Evolutionary conservation across 2,888 invertebrate genomes (phyloP).

Genomic region (Plebejus anna): DNA sequence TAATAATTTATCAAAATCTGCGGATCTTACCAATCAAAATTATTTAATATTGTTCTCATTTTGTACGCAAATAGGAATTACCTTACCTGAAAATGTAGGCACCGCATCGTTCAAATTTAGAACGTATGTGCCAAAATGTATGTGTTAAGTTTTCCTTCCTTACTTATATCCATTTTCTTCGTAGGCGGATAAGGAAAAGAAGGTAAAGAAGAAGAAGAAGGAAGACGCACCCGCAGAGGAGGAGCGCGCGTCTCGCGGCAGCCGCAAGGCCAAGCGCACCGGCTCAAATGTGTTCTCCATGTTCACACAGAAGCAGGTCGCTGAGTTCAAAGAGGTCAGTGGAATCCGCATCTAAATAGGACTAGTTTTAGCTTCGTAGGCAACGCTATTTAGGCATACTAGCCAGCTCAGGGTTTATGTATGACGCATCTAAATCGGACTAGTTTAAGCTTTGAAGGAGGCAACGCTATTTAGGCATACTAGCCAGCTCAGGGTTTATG

Average conservation of each 20-base stretch:
- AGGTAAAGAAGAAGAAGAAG: slow-evolving; percentile 84
- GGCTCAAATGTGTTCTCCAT: slow-evolving; percentile 98
- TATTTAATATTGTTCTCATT: background rate
- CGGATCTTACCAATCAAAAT: too few relatives aligned
- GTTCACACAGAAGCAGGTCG: slow-evolving; percentile 97
- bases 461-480: too few relatives aligned
- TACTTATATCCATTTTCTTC: slow-evolving; percentile 32
- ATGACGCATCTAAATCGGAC: background rate
- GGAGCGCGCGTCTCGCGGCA: slow-evolving; percentile 88
- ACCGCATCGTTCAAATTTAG: too few relatives aligned
- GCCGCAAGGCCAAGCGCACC: slow-evolving; percentile 90
- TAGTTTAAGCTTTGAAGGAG: too few relatives aligned
- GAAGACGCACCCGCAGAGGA: slow-evolving; percentile 86
- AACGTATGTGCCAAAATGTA: too few relatives aligned
- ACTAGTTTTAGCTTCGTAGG: too few relatives aligned
- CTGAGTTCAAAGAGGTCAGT: slow-evolving; percentile 95
- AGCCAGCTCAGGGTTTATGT: too few relatives aligned
- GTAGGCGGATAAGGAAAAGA: slow-evolving; percentile 95
- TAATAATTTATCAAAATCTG: too few relatives aligned
- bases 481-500: too few relatives aligned
- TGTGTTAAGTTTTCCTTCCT: background rate
- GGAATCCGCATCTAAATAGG: background rate
- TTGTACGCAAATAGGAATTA: background rate
- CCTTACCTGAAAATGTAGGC: too few relatives aligned
- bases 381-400: too few relatives aligned